Base-by-base conservation (phyloP, 2,888 invertebrate genomes). In the Calameuta pallipes region DNA sequence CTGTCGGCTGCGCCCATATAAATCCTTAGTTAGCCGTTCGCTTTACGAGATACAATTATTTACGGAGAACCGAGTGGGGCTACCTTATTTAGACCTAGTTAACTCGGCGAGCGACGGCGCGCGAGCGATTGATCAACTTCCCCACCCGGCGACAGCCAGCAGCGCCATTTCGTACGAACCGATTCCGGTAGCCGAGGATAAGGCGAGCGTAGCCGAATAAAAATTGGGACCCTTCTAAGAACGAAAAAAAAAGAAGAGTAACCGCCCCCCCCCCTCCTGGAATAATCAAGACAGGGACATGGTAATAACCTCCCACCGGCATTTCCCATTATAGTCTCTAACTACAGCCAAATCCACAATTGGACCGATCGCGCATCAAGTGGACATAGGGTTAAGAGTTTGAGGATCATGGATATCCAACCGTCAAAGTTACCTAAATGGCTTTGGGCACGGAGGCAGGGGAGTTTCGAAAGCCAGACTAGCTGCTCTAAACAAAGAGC, bases 401-500 rank as follows among this genome's bases (percentile, higher is more conserved):
- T 23, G 56, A 23, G 56, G 23, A 56, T 56, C 56, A 6, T 9
- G 56, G 36, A 34, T 69, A 34, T 36, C 77, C 69, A 77, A 77
- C 77, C 74, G 77, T 77, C 77, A 77, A 75, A 74, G 36, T 37
- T 35, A 33, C 74, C 77, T 77, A 77, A 77, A 77, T 37, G 77
- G 77, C 74, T 77, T 37, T 74, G 68, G 74, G 68, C 74, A 68
- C n/a, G 30, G 73, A 37, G 11, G 56, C 56, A 56, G 56, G 56
- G 23, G 81, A 85, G 84, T 87, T 87, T 88, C 87, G 87, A 89
- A 88, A 89, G 89, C 87, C 88, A 87, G 87, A 87, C 89, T 89
- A 87, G 87, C 85, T 86, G 86, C 87, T 89, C 88, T 89, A 89
- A 90, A 89, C 90, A 87, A 89, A 90, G 89, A 90, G 88, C 89